Conservation (phyloP, 2,113 vertebrate species). For the Scomber scombrus region DNA sequence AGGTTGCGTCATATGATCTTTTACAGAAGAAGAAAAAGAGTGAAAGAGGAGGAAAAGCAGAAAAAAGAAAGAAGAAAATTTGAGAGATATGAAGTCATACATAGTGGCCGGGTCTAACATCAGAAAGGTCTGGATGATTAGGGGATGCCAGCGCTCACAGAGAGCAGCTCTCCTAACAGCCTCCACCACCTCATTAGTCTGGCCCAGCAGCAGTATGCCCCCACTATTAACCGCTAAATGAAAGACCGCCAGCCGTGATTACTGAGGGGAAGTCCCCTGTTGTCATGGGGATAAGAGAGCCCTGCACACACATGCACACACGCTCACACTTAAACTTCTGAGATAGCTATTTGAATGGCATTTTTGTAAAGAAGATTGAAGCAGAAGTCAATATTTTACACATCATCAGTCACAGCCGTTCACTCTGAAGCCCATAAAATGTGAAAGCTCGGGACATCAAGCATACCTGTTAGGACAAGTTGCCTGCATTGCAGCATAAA, state of each 20-base stretch:
- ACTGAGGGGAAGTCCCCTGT: conserved; percentile 75
- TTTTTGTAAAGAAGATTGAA: conserved; percentile 59
- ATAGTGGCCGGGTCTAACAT: conserved; percentile 44
- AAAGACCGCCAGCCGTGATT: conserved; percentile 75
- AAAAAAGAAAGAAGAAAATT: conserved; percentile 1
- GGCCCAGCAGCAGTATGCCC: conserved; percentile 71
- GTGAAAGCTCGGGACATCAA: conserved; percentile 29
- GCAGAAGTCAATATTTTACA: conserved; percentile 68
- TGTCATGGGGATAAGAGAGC: conserved; percentile 68
- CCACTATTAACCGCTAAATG: conserved; percentile 77
- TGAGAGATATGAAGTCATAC: conserved; percentile 44
- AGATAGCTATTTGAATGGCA: conserved; percentile 47
- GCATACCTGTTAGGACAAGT: conserved; percentile 40
- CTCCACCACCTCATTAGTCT: conserved; percentile 76
- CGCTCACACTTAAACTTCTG: conserved; percentile 30
- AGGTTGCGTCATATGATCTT: conserved; percentile 8
- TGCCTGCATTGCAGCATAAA: conserved; percentile 35
- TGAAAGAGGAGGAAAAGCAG: neutral
- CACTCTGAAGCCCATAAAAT: conserved; percentile 2
- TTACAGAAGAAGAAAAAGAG: neutral
- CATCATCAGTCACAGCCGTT: conserved; percentile 46
- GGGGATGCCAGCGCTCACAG: conserved; percentile 49
- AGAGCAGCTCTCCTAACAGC: conserved; percentile 67
- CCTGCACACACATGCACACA: conserved; percentile 13
- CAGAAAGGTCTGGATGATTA: conserved; percentile 70